Evolutionary conservation across 2,888 invertebrate species (phyloP), one percentile per base, ranked within the genome.

Genomic region (Hedychridium roseum): DNA sequence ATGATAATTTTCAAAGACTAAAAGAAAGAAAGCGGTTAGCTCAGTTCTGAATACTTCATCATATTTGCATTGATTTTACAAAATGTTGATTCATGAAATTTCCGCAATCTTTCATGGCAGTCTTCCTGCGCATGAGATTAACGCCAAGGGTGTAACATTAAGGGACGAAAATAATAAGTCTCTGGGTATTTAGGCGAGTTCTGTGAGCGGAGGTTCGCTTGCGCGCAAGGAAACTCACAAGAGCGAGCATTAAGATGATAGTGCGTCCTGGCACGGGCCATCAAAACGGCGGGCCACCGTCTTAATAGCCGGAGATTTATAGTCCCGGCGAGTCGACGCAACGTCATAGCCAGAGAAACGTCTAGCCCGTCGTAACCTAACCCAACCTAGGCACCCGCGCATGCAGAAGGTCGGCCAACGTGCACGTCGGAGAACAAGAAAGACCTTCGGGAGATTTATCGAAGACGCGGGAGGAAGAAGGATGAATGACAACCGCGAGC

Each of bases 281-380:
- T 76, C 73, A 74, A 75, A 71, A 66, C 64, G 65, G 65, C 66
- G 68, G 71, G 69, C 70, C 71, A 64, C 65, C 69, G 74, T 74
- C 76, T 76, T 78, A 76, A 78, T 78, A 74, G 76, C 75, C 60
- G 57, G 64, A 73, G 77, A 76, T 76, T 75, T 75, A 76, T 75
- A 68, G 68, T 64, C 64, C 51, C 59, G 53, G 62, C 58, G 56
- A 57, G 43, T 53, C 52, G 39, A 43, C 54, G 56, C 52, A 42
- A 56, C 59, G 55, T 58, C 61, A 51, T 50, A 38, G 34, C 35
- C 42, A 49, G 43, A 14, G 14, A 46, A 35, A 56, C 35, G 39
- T 35, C 53, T 56, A 50, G 42, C 15, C 40, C 27, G 50, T 26
- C 50, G 57, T 54, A 57, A 60, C 57, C 49, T 58, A 60, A 63